Base-by-base conservation (phyloP, 2,113 vertebrate species). In the Gnathochromis pfefferi region DNA sequence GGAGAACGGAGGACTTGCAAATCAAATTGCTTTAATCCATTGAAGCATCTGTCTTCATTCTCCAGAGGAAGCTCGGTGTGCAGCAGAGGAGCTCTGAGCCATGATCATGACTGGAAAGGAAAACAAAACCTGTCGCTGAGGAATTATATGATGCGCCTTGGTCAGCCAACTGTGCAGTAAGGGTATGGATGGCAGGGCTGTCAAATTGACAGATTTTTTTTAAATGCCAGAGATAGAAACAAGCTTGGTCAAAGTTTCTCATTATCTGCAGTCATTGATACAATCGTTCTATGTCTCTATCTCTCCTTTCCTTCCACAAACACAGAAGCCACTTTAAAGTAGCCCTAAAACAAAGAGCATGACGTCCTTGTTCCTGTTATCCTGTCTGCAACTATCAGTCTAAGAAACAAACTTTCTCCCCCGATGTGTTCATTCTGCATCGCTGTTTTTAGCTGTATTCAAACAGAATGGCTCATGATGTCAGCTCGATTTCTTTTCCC, bases 31-130 rank as follows among this genome's bases (percentile, higher is more conserved):
- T 92, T 88, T 89, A 94, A 95, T 93, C 90, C 91, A 84, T 78
- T 85, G 86, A 92, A 92, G 90, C 94, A 93, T 95, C 94, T 94
- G 93, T 94, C 86, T 91, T 89, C 45, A 75, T 93, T 94, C 93
- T 93, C 91, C 23, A 85, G 88, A 90, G 92, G 82, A 84, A 47
- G 85, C 85, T 45, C 88, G 85, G 73, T 87, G 88, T 79, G 75
- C 8, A 84, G 85, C 84, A 82, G 51, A 85, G 86, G 60, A 83
- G 82, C 85, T 63, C 78, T 58, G 54, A 87, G 88, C 84, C 51
- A 85, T 79, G 89, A 88, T 91, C 90, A 87, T 28, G 35, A 83
- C 70, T 65, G 63, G 73, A 91, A 91, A 90, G 81, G 81, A 91
- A 94, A 94, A 94, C 82, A 91, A 92, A 94, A 89, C 54, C 88